phyloP scores from a whole-genome alignment of 2,888 invertebrate species.

The Drosophila mulleri region DNA sequence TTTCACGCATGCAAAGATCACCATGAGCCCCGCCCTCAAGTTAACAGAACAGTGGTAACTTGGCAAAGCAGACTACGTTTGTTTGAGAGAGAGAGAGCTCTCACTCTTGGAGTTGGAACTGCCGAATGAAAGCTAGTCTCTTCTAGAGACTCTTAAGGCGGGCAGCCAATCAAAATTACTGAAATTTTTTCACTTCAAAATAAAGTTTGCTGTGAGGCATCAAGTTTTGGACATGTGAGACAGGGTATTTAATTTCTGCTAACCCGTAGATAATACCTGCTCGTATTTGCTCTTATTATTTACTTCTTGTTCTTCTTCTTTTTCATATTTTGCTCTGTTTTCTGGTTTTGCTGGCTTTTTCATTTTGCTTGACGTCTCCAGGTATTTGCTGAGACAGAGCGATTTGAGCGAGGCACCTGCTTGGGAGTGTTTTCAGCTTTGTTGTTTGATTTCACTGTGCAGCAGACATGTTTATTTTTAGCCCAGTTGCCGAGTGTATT shows the following conservation, averaged over 20 bases:
- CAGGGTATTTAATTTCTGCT: not conserved
- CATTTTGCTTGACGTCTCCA: constrained; percentile 2
- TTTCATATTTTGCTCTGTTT: not conserved
- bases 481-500: constrained; percentile 1
- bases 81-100: too few species aligned
- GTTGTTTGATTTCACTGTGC: not conserved
- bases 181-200: not conserved
- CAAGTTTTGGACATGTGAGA: not conserved
- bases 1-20: too few species aligned
- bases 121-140: not conserved
- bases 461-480: constrained; percentile 28
- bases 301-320: constrained; percentile 1
- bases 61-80: not conserved
- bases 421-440: not conserved
- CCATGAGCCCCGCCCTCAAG: too few species aligned
- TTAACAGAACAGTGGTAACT: too few species aligned
- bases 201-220: not conserved
- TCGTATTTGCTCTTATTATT: not conserved
- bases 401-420: not conserved
- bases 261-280: not conserved
- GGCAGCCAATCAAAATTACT: too few species aligned
- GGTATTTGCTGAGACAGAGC: constrained; percentile 12
- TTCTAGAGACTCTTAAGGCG: too few species aligned
- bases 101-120: not conserved
- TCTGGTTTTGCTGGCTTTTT: constrained; percentile 5